Conservation (phyloP, 2,888 invertebrate species). For the Xestia rhomboidea region DNA sequence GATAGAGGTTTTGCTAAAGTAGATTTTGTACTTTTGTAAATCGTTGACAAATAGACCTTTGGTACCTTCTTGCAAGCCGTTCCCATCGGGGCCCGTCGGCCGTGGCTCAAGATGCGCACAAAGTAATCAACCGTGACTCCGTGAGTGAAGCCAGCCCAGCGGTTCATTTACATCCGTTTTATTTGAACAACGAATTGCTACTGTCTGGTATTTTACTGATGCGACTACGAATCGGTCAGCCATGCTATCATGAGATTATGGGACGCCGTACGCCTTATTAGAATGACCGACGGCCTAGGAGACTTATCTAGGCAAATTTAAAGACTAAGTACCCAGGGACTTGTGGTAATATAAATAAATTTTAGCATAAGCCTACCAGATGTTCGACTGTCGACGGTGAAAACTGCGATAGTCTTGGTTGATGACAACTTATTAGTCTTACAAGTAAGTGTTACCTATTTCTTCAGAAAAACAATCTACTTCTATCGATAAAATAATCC, state of each 20-base stretch:
- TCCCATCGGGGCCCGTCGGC: no score
- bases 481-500: neutral
- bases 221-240: neutral
- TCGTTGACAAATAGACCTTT: neutral
- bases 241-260: neutral
- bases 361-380: no score
- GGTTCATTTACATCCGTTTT: neutral
- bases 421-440: no score
- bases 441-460: no score
- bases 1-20: neutral
- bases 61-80: neutral
- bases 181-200: neutral
- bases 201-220: neutral
- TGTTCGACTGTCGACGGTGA: neutral
- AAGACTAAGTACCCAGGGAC: neutral
- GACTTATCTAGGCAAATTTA: neutral
- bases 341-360: neutral
- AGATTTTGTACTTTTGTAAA: neutral
- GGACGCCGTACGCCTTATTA: neutral
- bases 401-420: neutral
- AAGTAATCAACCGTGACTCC: neutral
- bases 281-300: neutral
- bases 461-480: neutral
- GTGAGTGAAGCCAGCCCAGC: neutral
- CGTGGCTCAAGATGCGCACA: neutral